phyloP scores from a whole-genome alignment of 2,888 invertebrate species.

The Eristalis intricaria region DNA sequence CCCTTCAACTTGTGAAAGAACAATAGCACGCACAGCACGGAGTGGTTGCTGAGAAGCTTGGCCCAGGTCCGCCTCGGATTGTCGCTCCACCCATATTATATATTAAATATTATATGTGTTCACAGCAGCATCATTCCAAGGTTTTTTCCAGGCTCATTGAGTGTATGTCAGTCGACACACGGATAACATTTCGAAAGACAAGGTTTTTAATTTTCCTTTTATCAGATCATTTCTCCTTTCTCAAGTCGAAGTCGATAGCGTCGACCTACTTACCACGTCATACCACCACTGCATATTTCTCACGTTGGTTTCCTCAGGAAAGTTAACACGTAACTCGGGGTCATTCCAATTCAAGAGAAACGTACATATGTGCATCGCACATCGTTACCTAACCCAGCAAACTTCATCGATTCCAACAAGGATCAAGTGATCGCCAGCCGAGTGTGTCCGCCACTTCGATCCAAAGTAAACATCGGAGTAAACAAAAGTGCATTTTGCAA shows the following conservation, averaged over 20 bases:
- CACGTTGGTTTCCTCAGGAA: neutral
- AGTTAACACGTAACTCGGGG: neutral
- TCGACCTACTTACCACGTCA: neutral
- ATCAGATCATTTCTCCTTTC: neutral
- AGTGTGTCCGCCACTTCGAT: neutral
- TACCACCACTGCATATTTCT: neutral
- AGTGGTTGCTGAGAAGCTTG: too few species aligned
- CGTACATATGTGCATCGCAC: neutral
- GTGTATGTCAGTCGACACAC: neutral
- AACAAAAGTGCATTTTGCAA: slow-evolving; percentile 54
- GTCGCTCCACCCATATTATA: too few species aligned
- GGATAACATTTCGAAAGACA: too few species aligned
- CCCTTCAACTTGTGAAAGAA: too few species aligned
- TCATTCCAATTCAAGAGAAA: neutral
- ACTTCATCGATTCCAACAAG: slow-evolving; percentile 13
- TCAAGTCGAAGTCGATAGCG: neutral
- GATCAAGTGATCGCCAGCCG: slow-evolving; percentile 30
- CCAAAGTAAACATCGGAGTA: neutral
- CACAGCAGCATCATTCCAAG: too few species aligned
- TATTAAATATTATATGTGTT: too few species aligned
- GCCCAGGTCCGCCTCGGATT: too few species aligned
- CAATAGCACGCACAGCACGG: too few species aligned
- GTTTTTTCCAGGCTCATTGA: too few species aligned
- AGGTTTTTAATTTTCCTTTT: neutral
- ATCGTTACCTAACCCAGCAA: neutral